Evolutionary conservation across 2,113 vertebrate species (phyloP).

Genomic region (Sinocyclocheilus rhinocerous): DNA sequence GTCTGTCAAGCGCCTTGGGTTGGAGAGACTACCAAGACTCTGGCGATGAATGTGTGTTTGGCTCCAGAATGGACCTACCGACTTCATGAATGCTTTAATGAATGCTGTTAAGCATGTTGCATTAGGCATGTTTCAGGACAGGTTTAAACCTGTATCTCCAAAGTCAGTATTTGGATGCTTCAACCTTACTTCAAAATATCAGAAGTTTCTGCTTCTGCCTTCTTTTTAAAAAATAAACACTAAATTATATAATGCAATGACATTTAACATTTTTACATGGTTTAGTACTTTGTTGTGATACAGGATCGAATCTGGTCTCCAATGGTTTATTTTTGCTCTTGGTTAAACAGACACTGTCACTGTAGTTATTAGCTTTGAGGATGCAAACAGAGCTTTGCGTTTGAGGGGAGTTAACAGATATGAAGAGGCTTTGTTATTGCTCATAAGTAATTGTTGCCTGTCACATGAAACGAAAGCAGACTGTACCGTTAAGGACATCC

Average conservation of each 20-base stretch:
- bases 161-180: too few relatives aligned
- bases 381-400: constrained; percentile 12
- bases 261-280: background rate
- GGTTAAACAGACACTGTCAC: background rate
- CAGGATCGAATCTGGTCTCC: background rate
- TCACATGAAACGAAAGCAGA: constrained; percentile 23
- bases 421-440: constrained; percentile 28
- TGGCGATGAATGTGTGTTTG: constrained; percentile 21
- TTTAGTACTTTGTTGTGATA: background rate
- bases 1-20: constrained; percentile 57
- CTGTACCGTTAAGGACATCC: background rate
- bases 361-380: constrained; percentile 20
- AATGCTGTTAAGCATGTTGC: background rate
- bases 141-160: too few relatives aligned
- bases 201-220: background rate
- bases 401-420: constrained; percentile 9
- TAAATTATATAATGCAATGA: background rate
- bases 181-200: background rate
- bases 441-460: constrained; percentile 24
- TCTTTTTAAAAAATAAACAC: background rate
- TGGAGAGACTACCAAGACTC: constrained; percentile 57
- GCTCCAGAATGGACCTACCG: constrained; percentile 53
- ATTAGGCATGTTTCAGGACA: background rate
- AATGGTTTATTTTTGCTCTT: background rate
- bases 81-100: constrained; percentile 3